Conservation (phyloP, 2,888 invertebrate genomes). For the Dendrolimus pini region DNA sequence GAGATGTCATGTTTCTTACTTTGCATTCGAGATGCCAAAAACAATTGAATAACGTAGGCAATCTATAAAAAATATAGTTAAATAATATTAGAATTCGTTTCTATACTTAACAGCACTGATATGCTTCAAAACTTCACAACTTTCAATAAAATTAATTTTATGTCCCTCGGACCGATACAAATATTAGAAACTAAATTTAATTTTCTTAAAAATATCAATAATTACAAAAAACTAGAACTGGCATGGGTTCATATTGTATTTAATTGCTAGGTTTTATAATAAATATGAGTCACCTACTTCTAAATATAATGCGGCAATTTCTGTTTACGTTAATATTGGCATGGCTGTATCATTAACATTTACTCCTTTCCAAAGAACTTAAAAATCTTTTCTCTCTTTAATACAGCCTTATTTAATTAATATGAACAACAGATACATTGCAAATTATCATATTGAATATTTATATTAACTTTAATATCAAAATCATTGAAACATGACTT, state of each 20-base stretch:
- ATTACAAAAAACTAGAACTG: slow-evolving; percentile 8
- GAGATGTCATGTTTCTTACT: slow-evolving; percentile 4
- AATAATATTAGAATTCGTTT: slow-evolving; percentile 24
- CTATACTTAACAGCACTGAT: slow-evolving; percentile 48
- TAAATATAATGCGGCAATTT: too few relatives aligned
- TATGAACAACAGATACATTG: too few relatives aligned
- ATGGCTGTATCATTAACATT: too few relatives aligned
- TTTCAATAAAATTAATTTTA: slow-evolving; percentile 46
- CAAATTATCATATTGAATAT: too few relatives aligned
- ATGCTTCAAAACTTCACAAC: slow-evolving; percentile 61
- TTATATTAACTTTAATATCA: too few relatives aligned
- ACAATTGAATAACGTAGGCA: slow-evolving; percentile 19
- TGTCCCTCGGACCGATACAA: slow-evolving; percentile 32
- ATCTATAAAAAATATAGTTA: slow-evolving; percentile 41
- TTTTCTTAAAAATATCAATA: background rate
- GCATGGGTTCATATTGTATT: background rate
- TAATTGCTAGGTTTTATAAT: too few relatives aligned
- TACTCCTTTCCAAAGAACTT: too few relatives aligned
- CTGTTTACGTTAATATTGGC: too few relatives aligned
- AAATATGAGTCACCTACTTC: too few relatives aligned
- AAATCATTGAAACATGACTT: slow-evolving; percentile 1
- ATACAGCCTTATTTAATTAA: too few relatives aligned
- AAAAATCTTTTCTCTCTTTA: too few relatives aligned
- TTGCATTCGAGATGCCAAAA: background rate
- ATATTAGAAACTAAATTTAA: slow-evolving; percentile 10